Base-by-base conservation (phyloP, 2,888 invertebrate species). In the Heliconius ismenius region DNA sequence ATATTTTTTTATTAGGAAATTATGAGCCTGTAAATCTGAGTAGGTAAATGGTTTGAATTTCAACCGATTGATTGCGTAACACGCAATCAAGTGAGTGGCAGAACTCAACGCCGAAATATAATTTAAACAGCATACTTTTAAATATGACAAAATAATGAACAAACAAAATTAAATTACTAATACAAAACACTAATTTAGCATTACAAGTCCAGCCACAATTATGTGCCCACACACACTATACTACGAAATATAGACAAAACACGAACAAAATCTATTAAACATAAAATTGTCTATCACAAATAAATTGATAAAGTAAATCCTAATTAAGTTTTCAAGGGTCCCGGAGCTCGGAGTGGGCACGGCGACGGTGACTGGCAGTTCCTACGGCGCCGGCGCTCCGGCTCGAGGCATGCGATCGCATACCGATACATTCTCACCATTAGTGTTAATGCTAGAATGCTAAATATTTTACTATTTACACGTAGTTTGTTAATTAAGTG, bases 301-400 rank as follows among this genome's bases (percentile, higher is more conserved):
- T 58, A 72, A 72, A 72, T 73, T 73, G 73, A 73, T 73, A 73
- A 39, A 73, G 60, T 70, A 70, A 70, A 70, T 75, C 72, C 76
- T 76, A 76, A 76, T 76, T 76, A 76, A 76, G 76, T 76, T 72
- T 76, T 72, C 70, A 76, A 76, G 75, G 62, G 24, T 65, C 63
- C 36, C 63, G 26, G 70, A 62, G 73, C 69, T 36, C 63, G 26
- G 70, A 73, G 73, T 63, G 63, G 74, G 49, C 75, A n/a, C 76
- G 83, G 81, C 82, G 86, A 87, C 87, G 82, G 83, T 91, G 91
- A 91, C 90, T 81, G 64, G 90, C 92, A 87, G 81, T 83, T 84
- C 82, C 81, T 79, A 79, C 79, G 89, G 90, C 91, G 90, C 91
- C 90, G 86, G 79, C 78, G 60, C 58, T 21, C 36, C 9, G 64